phyloP scores from a whole-genome alignment of 2,113 vertebrate genomes.

The Panthera uncia region DNA sequence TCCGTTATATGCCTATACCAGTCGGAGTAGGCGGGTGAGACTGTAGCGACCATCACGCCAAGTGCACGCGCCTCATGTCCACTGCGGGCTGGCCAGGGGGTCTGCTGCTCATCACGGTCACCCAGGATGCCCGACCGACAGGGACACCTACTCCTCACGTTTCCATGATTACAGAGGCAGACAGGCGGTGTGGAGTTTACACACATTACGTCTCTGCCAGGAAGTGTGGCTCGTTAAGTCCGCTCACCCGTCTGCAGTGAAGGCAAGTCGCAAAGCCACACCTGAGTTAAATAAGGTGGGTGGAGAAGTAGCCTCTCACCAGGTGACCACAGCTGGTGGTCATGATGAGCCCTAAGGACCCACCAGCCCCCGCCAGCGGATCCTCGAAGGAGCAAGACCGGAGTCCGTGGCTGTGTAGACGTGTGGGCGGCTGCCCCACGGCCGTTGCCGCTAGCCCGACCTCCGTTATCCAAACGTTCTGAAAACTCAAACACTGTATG shows the following conservation, averaged over 20 bases:
- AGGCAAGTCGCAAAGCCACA: rapidly evolving
- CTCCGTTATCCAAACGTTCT: neutral
- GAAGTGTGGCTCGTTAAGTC: neutral
- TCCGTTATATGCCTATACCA: neutral
- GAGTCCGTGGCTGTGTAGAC: neutral
- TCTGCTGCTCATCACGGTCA: neutral
- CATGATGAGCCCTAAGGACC: neutral
- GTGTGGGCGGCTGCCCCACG: rapidly evolving
- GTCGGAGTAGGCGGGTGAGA: neutral
- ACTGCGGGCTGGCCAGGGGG: neutral
- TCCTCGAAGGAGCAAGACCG: too few relatives aligned
- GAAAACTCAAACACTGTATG: neutral
- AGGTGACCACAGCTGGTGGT: rapidly evolving
- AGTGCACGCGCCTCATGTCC: rapidly evolving
- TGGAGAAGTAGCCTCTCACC: neutral
- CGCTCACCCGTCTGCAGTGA: rapidly evolving
- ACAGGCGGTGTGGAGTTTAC: rapidly evolving
- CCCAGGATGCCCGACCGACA: rapidly evolving
- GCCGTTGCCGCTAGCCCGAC: neutral
- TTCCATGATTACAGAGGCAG: neutral
- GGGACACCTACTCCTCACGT: rapidly evolving
- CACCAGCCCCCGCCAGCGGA: neutral
- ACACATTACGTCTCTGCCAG: neutral
- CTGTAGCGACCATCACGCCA: neutral
- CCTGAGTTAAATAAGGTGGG: neutral